These are phyloP conservation scores for Lophius americanus DNA, from an alignment of 2,797 vertebrate species.

Conservation along the genomic window DNA sequence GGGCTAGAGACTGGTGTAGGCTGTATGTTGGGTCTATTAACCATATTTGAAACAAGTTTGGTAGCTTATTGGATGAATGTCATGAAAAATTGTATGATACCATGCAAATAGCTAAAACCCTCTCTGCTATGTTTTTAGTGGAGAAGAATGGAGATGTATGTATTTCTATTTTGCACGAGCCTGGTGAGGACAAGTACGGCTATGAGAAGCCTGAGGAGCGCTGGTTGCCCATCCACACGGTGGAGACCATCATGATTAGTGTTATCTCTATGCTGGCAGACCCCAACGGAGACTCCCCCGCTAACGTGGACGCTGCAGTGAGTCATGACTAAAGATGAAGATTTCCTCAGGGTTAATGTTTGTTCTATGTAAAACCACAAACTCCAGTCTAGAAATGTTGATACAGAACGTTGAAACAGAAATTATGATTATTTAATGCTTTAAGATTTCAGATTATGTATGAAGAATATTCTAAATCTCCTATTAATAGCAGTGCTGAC, in stretches of 20 bases:
- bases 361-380: background rate
- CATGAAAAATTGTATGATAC: background rate
- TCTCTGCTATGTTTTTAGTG: constrained; percentile 76
- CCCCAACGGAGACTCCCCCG: constrained; percentile 98
- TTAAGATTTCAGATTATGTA: no score
- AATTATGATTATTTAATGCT: background rate
- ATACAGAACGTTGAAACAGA: background rate
- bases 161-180: constrained; percentile 99
- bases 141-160: constrained; percentile 99
- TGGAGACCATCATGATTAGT: constrained; percentile 99
- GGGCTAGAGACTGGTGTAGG: no score
- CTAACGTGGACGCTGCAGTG: constrained; percentile 98
- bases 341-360: background rate
- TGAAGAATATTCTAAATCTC: background rate
- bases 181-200: constrained; percentile 98
- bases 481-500: background rate
- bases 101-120: background rate
- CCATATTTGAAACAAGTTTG: no score
- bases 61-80: background rate
- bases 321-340: constrained; percentile 52
- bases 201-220: constrained; percentile 99
- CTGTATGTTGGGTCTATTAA: no score
- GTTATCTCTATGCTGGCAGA: constrained; percentile 99
- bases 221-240: constrained; percentile 99
- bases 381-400: no score